Evolutionary conservation across 2,797 vertebrate species (phyloP).

Genomic region (Rallus crepitans): DNA sequence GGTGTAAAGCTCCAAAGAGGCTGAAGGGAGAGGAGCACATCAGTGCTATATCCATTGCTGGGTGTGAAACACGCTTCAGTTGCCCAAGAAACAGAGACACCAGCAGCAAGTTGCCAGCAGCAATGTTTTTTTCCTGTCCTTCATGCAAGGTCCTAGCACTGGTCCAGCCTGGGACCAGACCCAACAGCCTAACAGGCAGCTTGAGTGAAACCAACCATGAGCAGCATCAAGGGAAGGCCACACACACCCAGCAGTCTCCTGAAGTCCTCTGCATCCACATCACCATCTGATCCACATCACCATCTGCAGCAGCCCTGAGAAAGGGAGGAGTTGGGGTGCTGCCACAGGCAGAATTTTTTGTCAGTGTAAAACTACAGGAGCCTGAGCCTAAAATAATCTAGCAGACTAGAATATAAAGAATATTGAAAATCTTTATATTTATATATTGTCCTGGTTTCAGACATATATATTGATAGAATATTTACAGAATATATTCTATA

Average conservation of each 20-base stretch:
- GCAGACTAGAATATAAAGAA: not conserved
- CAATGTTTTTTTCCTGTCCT: not conserved
- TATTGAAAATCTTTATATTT: too few relatives aligned
- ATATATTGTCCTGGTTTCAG: too few relatives aligned
- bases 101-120: not conserved
- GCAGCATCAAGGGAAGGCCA: not conserved
- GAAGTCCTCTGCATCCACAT: not conserved
- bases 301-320: not conserved
- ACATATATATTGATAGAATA: too few relatives aligned
- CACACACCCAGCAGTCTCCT: not conserved
- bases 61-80: not conserved
- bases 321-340: not conserved
- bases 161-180: not conserved
- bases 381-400: not conserved
- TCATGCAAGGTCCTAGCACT: not conserved
- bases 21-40: fast-evolving
- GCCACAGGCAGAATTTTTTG: not conserved
- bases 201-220: not conserved
- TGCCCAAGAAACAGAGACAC: not conserved
- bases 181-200: not conserved
- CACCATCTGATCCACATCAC: not conserved
- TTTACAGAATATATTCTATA: too few relatives aligned
- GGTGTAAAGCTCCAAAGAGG: not conserved
- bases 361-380: not conserved
- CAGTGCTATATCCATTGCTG: not conserved